phyloP scores from a whole-genome alignment of 2,113 vertebrate genomes.

The Charina bottae region DNA sequence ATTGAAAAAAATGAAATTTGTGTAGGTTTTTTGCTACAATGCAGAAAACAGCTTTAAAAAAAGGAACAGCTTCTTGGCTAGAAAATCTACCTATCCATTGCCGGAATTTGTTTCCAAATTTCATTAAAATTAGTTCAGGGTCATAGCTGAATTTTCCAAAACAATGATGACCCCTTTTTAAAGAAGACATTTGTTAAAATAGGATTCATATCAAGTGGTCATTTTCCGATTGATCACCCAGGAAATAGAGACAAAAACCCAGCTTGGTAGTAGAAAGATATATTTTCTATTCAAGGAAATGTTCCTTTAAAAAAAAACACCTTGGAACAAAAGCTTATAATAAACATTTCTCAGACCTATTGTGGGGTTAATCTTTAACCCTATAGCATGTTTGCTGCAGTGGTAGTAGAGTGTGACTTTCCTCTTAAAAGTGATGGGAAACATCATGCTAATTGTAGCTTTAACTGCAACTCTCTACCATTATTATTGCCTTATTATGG shows the following conservation, averaged over 20 bases:
- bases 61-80: neutral
- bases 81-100: neutral
- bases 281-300: neutral
- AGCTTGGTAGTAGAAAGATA: neutral
- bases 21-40: neutral
- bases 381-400: neutral
- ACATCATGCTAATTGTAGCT: neutral
- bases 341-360: neutral
- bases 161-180: neutral
- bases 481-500: neutral
- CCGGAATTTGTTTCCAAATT: neutral
- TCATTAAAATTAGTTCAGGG: neutral
- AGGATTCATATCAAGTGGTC: neutral
- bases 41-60: neutral
- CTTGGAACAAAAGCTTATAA: neutral
- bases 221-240: neutral
- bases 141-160: neutral
- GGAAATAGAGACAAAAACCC: neutral
- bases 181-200: neutral
- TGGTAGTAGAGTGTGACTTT: neutral
- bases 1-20: neutral
- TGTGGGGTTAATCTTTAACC: neutral
- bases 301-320: neutral
- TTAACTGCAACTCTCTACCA: neutral
- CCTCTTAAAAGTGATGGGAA: neutral